phyloP scores from a whole-genome alignment of 2,797 vertebrate genomes.

The Philypnodon macrostomus region DNA sequence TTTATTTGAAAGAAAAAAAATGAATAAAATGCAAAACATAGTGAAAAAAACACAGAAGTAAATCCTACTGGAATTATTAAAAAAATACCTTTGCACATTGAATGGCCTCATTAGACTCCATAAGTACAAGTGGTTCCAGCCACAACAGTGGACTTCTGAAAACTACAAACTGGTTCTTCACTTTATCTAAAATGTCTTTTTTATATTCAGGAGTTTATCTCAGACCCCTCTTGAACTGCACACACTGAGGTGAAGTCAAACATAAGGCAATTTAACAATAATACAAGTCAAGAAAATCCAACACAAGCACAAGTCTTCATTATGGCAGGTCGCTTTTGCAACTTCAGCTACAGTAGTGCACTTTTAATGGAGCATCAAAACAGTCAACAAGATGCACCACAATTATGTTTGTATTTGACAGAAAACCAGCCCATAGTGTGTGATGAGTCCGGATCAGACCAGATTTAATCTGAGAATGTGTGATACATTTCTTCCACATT shows the following conservation, averaged over 20 bases:
- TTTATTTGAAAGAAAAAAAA: too few species aligned
- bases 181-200: conserved; percentile 46
- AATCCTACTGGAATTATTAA: conserved; percentile 56
- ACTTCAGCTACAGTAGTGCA: conserved; percentile 36
- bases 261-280: conserved; percentile 53
- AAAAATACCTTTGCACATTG: conserved; percentile 49
- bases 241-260: conserved; percentile 42
- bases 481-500: conserved; percentile 26
- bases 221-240: conserved; percentile 22
- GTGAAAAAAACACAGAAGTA: conserved; percentile 71
- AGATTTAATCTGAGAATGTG: conserved; percentile 22
- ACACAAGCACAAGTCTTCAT: conserved; percentile 46
- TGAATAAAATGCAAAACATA: conserved; percentile 71
- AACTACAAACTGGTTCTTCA: conserved; percentile 52
- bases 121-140: conserved; percentile 68
- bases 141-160: conserved; percentile 68
- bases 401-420: conserved; percentile 47
- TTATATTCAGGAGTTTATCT: conserved; percentile 33
- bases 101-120: conserved; percentile 46
- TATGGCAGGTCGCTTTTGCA: conserved; percentile 28
- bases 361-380: conserved; percentile 36
- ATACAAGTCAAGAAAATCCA: conserved; percentile 29
- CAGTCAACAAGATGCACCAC: conserved; percentile 47
- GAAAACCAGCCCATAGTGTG: conserved; percentile 53
- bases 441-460: conserved; percentile 16